Evolutionary conservation across 92 coral and sea anemone species (phyloP).

Genomic region (Palythoa grandiflora): DNA sequence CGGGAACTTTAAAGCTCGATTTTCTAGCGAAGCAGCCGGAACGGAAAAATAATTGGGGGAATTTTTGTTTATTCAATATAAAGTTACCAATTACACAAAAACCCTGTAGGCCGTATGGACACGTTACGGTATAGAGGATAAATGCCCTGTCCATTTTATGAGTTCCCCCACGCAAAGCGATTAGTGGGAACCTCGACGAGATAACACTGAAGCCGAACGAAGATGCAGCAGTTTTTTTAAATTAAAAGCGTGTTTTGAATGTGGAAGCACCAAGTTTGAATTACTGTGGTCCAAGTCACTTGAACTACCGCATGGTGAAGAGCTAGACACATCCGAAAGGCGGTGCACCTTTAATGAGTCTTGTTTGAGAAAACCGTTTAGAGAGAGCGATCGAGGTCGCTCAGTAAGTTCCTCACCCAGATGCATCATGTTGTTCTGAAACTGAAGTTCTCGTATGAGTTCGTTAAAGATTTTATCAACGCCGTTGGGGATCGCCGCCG

Average conservation of each 20-base stretch:
- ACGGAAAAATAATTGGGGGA: no score
- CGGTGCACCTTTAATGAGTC: neutral
- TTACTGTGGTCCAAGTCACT: conserved; percentile 30
- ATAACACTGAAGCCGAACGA: neutral
- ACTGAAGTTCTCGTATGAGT: conserved; percentile 69
- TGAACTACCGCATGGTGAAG: neutral
- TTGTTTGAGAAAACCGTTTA: neutral
- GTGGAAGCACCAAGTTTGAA: neutral
- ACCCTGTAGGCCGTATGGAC: no score
- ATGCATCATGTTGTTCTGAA: conserved; percentile 46
- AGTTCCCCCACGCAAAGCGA: no score
- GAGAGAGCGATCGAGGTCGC: conserved; percentile 16
- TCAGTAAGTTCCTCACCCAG: conserved; percentile 30
- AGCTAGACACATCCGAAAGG: neutral
- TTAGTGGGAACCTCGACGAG: conserved; percentile 38
- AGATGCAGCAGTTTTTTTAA: conserved; percentile 33
- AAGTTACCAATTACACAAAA: no score
- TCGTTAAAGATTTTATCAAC: conserved; percentile 71
- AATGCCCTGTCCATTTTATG: no score
- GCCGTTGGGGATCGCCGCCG: conserved; percentile 75
- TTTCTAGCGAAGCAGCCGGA: no score
- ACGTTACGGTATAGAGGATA: no score
- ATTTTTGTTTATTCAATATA: no score
- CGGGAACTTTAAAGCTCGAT: no score
- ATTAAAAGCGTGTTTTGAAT: conserved; percentile 29